Percentiles rank a stretch among this genome's conserved stretches.
Evolutionary conservation across 2,888 invertebrate genomes (phyloP).

Genomic region (Furcula furcula): DNA sequence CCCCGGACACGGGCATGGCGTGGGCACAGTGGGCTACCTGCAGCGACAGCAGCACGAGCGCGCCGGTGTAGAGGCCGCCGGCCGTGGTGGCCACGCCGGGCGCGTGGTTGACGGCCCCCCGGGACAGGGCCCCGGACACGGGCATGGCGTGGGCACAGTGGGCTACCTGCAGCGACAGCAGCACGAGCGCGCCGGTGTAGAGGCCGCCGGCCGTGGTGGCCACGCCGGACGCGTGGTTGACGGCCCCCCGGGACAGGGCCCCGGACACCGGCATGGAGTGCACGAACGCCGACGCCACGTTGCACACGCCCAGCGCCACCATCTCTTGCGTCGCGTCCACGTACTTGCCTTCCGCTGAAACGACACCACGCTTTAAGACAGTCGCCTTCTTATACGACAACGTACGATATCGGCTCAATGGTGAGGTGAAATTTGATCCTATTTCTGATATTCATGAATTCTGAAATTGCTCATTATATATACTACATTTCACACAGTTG

Average conservation of each 20-base stretch:
- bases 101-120: constrained; percentile 96
- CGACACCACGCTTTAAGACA: no score
- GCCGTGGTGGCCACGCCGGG: constrained; percentile 94
- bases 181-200: constrained; percentile 85
- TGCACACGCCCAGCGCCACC: constrained; percentile 92
- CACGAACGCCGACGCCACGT: constrained; percentile 93
- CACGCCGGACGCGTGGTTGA: constrained; percentile 96
- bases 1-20: no score
- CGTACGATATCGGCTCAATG: no score
- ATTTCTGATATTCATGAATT: no score
- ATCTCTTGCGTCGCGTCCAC: constrained; percentile 96
- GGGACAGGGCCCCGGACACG: constrained; percentile 93
- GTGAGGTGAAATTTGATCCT: no score
- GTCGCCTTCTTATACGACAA: no score
- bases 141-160: constrained; percentile 82
- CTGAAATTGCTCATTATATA: no score
- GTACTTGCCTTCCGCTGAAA: constrained; percentile 86
- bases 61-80: constrained; percentile 92
- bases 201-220: constrained; percentile 93
- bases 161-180: constrained; percentile 72
- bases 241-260: constrained; percentile 94
- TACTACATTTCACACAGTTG: no score
- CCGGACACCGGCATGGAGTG: constrained; percentile 96
- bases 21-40: constrained; percentile 53
- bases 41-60: constrained; percentile 67